A percentile compares a stretch with the other conserved stretches of the same genome.
phyloP scores from a whole-genome alignment of 2,797 vertebrate genomes.

The Falco columbarius region DNA sequence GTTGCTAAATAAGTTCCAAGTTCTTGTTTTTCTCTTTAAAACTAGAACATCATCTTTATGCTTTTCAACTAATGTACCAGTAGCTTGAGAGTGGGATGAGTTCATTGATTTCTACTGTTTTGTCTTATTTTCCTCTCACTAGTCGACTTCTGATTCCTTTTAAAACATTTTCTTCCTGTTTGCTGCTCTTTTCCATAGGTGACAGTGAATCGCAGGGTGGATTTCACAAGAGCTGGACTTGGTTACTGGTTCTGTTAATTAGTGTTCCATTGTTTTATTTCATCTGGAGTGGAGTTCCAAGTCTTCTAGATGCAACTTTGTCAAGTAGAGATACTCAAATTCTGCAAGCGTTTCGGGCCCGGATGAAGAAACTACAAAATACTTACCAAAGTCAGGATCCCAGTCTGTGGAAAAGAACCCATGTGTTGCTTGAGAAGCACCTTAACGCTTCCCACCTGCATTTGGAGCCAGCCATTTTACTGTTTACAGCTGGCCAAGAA shows the following conservation, averaged over 20 bases:
- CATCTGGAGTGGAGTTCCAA: background rate
- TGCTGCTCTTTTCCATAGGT: background rate
- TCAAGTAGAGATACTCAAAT: constrained; percentile 44
- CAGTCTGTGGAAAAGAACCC: constrained; percentile 84
- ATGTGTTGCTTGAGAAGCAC: constrained; percentile 81
- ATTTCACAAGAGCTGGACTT: background rate
- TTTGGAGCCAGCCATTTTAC: constrained; percentile 87
- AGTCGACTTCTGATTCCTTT: background rate
- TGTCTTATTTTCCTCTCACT: background rate
- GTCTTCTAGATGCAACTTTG: background rate
- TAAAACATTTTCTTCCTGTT: background rate
- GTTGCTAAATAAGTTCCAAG: background rate
- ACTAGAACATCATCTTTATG: background rate
- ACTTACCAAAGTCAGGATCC: constrained; percentile 83
- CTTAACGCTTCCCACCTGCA: constrained; percentile 77
- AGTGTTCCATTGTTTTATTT: background rate
- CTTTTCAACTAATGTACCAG: background rate
- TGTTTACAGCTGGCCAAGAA: constrained; percentile 83
- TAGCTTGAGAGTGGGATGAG: background rate
- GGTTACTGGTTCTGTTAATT: background rate
- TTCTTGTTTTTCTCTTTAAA: background rate
- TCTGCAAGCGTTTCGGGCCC: constrained; percentile 68
- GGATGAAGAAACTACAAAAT: constrained; percentile 69
- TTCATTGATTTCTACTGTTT: background rate
- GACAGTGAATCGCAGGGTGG: background rate